Evolutionary conservation across 2,888 invertebrate genomes (phyloP), one percentile per base, ranked within the genome.

Genomic region (Lobophora halterata): DNA sequence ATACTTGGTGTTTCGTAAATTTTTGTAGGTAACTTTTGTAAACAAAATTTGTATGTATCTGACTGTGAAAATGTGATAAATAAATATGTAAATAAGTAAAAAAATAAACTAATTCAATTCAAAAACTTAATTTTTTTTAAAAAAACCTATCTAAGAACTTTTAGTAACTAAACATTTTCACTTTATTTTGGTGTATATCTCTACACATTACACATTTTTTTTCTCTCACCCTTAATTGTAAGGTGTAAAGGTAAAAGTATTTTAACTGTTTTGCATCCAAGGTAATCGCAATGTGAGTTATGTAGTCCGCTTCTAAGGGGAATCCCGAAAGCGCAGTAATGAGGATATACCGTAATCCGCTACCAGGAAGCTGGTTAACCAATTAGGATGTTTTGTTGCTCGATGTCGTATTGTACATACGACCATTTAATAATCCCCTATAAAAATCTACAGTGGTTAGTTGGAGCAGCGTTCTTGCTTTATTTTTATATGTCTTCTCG

Each of bases 41-140:
- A 48, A 75, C 75, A 75, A 60, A 55, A 58, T 37, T 49, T 56
- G 55, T 68, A 67, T 71, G 62, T 73, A 70, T 66, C n/a, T 76
- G 76, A 77, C 77, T 75, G 77, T 78, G 68, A 73, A 65, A 73
- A 67, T 78, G 77, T 77, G 77, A 78, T 78, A 78, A 77, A 75
- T 53, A 32, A 59, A 52, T 52, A 54, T 78, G 77, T 77, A 77
- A 64, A 76, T 76, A 76, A 52, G 49, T 65, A 64, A 63, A 57
- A 55, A 29, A 59, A 69, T 55, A 63, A 65, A 71, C 28, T 32
- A 40, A 46, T 42, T 42, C 29, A 71, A 20, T 58, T 58, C 61
- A 52, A 57, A 49, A 52, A 53, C 44, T 48, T 24, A 34, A n/a
- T n/a, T n/a, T n/a, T n/a, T n/a, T n/a, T n/a, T n/a, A n/a, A n/a